Conservation (phyloP, 2,113 vertebrate species). For the Nerophis lumbriciformis region DNA sequence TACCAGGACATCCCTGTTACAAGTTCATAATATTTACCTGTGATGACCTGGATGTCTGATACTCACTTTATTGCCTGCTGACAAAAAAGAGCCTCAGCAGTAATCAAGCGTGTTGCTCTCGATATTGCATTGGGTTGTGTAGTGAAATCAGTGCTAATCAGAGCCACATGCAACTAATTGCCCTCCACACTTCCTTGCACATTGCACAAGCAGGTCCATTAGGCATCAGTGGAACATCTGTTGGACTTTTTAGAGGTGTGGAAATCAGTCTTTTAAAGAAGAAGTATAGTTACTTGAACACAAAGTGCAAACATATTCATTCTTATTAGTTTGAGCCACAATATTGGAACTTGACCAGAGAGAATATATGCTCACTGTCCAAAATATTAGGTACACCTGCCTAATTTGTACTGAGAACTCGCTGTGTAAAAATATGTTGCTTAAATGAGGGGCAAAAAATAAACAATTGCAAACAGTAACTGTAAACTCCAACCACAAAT, state of each 20-base stretch:
- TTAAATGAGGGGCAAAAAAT: too few species aligned
- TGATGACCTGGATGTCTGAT: slow-evolving; percentile 54
- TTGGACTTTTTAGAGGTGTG: slow-evolving; percentile 39
- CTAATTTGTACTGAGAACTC: too few species aligned
- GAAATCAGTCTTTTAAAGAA: slow-evolving; percentile 36
- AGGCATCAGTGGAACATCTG: slow-evolving; percentile 50
- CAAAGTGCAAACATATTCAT: slow-evolving; percentile 24
- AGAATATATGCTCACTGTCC: too few species aligned
- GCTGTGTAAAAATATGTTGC: too few species aligned
- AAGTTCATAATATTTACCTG: slow-evolving; percentile 59
- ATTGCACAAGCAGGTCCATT: slow-evolving; percentile 46
- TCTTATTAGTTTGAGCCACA: slow-evolving; percentile 14
- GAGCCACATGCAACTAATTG: slow-evolving; percentile 60
- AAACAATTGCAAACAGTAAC: too few species aligned
- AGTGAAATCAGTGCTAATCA: slow-evolving; percentile 55
- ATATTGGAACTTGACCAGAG: too few species aligned
- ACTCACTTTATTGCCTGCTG: slow-evolving; percentile 49
- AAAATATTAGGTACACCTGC: neutral
- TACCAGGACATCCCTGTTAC: slow-evolving; percentile 28
- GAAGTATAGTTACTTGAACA: slow-evolving; percentile 39
- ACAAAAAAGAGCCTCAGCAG: slow-evolving; percentile 39
- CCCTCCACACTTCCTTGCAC: slow-evolving; percentile 43
- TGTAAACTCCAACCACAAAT: too few species aligned
- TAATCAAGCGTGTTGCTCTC: slow-evolving; percentile 51
- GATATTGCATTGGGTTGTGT: slow-evolving; percentile 42